Conservation (phyloP, 2,888 invertebrate species). For the Lasioglossum morio region DNA sequence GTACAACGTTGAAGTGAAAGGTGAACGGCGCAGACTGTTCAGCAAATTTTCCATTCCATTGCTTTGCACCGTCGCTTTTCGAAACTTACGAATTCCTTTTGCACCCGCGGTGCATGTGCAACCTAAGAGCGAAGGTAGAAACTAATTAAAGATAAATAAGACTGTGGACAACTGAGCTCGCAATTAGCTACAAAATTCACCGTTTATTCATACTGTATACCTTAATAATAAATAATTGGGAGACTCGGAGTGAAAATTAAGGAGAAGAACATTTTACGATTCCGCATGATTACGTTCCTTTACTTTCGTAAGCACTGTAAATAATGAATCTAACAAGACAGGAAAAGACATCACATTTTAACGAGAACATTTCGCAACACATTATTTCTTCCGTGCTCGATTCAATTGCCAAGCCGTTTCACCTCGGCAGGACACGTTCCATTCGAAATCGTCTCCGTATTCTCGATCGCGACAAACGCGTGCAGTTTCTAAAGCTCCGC, state of each 20-base stretch:
- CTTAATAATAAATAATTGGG: not conserved
- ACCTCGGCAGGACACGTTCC: not conserved
- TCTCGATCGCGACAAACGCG: not conserved
- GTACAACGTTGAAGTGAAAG: not conserved
- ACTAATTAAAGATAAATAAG: not conserved
- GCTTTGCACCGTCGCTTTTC: not conserved
- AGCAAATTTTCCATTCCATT: not conserved
- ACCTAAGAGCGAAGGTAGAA: not conserved
- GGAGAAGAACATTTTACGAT: not conserved
- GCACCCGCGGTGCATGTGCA: not conserved
- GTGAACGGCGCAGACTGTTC: not conserved
- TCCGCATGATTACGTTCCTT: too few species aligned
- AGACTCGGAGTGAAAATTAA: not conserved
- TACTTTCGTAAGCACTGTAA: too few species aligned
- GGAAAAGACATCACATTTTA: not conserved
- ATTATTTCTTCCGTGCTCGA: not conserved
- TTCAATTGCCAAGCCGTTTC: not conserved
- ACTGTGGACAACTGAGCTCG: not conserved
- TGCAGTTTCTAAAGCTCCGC: not conserved
- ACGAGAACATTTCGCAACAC: not conserved
- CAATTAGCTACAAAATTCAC: not conserved
- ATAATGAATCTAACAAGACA: too few species aligned
- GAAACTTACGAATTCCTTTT: not conserved
- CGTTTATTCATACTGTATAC: not conserved
- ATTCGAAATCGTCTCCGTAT: not conserved